Evolutionary conservation across 2,113 vertebrate species (phyloP).

Genomic region (Aldabrachelys gigantea): DNA sequence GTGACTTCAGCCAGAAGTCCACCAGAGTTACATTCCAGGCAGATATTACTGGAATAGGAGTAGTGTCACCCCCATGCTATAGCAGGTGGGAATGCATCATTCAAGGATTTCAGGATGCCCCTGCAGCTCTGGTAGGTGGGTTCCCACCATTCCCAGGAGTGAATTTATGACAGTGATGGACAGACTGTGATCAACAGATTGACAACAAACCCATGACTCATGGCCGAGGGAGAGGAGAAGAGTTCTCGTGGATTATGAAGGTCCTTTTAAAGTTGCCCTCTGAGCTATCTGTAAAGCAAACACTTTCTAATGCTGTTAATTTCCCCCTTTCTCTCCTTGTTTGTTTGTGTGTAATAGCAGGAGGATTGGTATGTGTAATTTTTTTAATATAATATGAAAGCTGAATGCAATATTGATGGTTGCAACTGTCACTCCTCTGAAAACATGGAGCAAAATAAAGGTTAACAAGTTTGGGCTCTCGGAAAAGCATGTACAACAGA

Average conservation of each 20-base stretch:
- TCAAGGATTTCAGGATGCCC: background rate
- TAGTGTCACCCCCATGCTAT: background rate
- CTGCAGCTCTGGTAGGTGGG: background rate
- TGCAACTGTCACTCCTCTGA: constrained; percentile 47
- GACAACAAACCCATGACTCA: background rate
- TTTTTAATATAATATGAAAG: constrained; percentile 17
- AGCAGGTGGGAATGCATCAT: fast-evolving
- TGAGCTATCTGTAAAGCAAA: background rate
- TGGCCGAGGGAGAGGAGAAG: fast-evolving
- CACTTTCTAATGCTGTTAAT: background rate
- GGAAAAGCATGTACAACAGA: constrained; percentile 24
- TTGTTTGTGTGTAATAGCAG: background rate
- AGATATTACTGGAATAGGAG: background rate
- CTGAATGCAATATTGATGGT: constrained; percentile 38
- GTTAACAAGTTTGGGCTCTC: constrained; percentile 43
- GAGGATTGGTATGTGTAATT: constrained; percentile 11
- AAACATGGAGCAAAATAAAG: constrained; percentile 42
- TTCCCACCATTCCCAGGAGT: background rate
- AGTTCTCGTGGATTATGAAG: background rate
- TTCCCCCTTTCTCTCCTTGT: background rate
- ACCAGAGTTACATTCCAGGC: background rate
- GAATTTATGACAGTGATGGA: background rate
- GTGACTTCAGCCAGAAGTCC: background rate
- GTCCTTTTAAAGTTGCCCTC: constrained; percentile 9
- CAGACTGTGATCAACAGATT: background rate